A percentile compares a stretch with the other conserved stretches of the same genome.
Evolutionary conservation across 2,113 vertebrate genomes (phyloP).

Genomic region (Morone chrysops): DNA sequence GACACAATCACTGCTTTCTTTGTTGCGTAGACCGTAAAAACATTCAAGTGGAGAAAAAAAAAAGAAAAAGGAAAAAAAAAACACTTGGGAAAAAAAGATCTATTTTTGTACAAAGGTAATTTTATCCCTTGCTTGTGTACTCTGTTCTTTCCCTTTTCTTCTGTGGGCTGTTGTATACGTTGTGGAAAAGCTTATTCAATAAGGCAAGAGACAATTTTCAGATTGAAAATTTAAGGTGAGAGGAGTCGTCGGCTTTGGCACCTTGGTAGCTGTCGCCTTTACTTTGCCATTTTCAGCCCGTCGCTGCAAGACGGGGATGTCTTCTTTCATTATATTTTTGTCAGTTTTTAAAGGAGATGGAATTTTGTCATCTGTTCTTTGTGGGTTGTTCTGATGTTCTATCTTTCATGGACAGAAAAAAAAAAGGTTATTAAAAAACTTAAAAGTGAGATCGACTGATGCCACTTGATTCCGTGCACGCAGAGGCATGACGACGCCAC

Average conservation of each 20-base stretch:
- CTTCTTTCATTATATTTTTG: conserved; percentile 74
- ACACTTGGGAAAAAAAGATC: conserved; percentile 77
- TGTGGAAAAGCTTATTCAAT: conserved; percentile 79
- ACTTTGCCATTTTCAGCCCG: conserved; percentile 68
- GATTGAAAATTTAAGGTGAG: conserved; percentile 47
- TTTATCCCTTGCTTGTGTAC: conserved; percentile 84
- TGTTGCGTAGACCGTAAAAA: conserved; percentile 75
- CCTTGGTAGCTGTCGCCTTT: conserved; percentile 74
- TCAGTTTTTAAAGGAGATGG: conserved; percentile 77
- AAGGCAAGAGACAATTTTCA: conserved; percentile 54
- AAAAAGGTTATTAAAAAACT: conserved; percentile 78
- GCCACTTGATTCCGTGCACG: neutral
- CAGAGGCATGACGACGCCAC: neutral
- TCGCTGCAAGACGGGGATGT: conserved; percentile 73
- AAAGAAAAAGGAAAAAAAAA: conserved; percentile 44
- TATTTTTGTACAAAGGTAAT: conserved; percentile 90
- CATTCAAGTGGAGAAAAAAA: conserved; percentile 52
- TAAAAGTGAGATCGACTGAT: conserved; percentile 42
- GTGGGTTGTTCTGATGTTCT: conserved; percentile 85
- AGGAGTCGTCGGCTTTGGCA: conserved; percentile 52
- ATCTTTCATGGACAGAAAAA: conserved; percentile 81
- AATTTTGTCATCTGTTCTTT: conserved; percentile 81
- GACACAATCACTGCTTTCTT: conserved; percentile 84
- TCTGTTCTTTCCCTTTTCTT: conserved; percentile 70
- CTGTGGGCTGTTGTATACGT: conserved; percentile 78